phyloP scores from a whole-genome alignment of 2,888 invertebrate species.

The Byasa hedistus region DNA sequence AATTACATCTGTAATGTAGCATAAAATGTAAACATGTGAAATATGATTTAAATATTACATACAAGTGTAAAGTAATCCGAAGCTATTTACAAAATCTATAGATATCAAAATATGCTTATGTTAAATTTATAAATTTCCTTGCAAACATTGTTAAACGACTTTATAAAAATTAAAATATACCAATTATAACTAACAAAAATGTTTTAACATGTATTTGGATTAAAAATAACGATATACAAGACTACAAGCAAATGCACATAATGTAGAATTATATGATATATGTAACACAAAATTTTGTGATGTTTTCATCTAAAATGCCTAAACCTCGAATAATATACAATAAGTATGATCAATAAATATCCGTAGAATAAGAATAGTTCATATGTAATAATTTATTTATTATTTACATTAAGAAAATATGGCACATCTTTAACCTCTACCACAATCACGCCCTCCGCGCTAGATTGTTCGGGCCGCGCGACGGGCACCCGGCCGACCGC shows the following conservation, averaged over 20 bases:
- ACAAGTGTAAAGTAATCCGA: constrained; percentile 35
- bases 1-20: constrained; percentile 49
- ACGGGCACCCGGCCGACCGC: constrained; percentile 28
- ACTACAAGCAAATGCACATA: constrained; percentile 77
- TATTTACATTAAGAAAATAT: constrained; percentile 80
- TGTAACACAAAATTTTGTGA: constrained; percentile 53
- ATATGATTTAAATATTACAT: constrained; percentile 30
- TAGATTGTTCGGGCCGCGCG: constrained; percentile 35
- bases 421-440: constrained; percentile 76
- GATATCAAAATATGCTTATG: constrained; percentile 21
- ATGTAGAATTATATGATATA: constrained; percentile 50
- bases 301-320: constrained; percentile 56
- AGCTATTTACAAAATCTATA: constrained; percentile 40
- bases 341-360: constrained; percentile 74
- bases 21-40: constrained; percentile 53
- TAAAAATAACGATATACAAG: constrained; percentile 45
- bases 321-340: constrained; percentile 39
- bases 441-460: constrained; percentile 45
- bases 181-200: constrained; percentile 25
- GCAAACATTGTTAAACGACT: constrained; percentile 2
- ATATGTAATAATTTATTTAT: constrained; percentile 69
- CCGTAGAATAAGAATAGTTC: constrained; percentile 59
- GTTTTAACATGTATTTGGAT: constrained; percentile 30
- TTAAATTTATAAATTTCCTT: constrained; percentile 11
- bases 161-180: constrained; percentile 25